Conservation (phyloP, 2,888 invertebrate species). For the Caenorhabditis sinica region DNA sequence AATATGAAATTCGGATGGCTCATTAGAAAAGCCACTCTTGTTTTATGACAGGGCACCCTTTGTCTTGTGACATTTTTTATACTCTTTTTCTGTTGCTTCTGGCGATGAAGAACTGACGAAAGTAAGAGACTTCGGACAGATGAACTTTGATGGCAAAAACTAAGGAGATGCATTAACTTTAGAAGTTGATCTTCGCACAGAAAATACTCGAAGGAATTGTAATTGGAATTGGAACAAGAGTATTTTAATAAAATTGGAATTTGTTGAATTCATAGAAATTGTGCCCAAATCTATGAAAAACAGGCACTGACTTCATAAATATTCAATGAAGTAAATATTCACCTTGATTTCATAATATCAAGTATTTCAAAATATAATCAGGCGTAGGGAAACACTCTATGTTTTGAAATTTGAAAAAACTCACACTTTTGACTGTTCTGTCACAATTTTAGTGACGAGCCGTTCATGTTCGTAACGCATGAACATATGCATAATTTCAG, state of each 20-base stretch:
- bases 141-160: constrained; percentile 4
- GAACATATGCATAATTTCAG: constrained; percentile 1
- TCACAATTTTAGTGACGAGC: constrained; percentile 22
- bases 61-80: constrained; percentile 17
- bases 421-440: constrained; percentile 24
- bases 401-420: constrained; percentile 3
- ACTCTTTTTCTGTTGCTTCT: neutral
- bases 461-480: constrained; percentile 20
- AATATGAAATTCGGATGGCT: constrained; percentile 48
- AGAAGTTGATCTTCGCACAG: neutral
- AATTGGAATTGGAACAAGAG: no score
- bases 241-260: no score
- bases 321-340: no score
- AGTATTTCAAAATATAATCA: neutral
- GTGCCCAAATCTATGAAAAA: no score
- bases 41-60: constrained; percentile 42
- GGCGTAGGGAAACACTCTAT: neutral
- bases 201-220: neutral
- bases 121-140: neutral
- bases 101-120: constrained; percentile 3
- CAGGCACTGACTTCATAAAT: no score
- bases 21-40: constrained; percentile 55
- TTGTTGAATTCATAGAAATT: no score
- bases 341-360: neutral
- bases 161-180: neutral